These are phyloP conservation scores for Plutella xylostella DNA, from an alignment of 2,888 invertebrate genomes.

Conservation along the genomic window DNA sequence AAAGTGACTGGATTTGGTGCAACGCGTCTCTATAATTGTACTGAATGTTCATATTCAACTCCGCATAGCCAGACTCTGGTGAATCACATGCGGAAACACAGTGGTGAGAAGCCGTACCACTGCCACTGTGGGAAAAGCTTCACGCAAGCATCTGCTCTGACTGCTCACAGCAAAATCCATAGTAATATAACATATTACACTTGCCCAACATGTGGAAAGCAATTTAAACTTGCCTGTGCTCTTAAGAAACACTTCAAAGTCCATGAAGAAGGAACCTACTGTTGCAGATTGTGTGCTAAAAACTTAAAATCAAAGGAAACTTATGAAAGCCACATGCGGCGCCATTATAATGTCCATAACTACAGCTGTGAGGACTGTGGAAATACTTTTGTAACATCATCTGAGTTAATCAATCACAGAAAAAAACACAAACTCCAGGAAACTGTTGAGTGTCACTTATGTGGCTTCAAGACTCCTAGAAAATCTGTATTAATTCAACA, in stretches of 20 bases:
- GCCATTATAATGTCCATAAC: slow-evolving; percentile 56
- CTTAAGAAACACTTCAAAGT: slow-evolving; percentile 51
- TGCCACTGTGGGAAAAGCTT: slow-evolving; percentile 60
- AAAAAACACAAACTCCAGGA: slow-evolving; percentile 42
- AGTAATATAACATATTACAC: slow-evolving; percentile 44
- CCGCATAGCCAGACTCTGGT: slow-evolving; percentile 58
- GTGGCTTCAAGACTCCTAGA: slow-evolving; percentile 50
- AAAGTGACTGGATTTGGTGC: slow-evolving; percentile 49
- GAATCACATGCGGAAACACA: slow-evolving; percentile 55
- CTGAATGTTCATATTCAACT: slow-evolving; percentile 49
- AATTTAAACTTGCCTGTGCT: slow-evolving; percentile 57
- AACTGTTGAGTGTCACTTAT: slow-evolving; percentile 47
- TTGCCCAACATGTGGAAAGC: slow-evolving; percentile 55
- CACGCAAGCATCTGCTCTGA: slow-evolving; percentile 51
- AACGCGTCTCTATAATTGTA: slow-evolving; percentile 47
- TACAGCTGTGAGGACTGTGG: slow-evolving; percentile 63
- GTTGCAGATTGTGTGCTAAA: slow-evolving; percentile 52
- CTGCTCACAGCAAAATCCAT: slow-evolving; percentile 54
- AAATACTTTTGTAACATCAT: slow-evolving; percentile 52
- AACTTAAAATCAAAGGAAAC: slow-evolving; percentile 47
- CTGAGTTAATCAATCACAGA: slow-evolving; percentile 54
- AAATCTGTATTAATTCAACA: slow-evolving; percentile 52
- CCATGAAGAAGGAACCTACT: slow-evolving; percentile 41
- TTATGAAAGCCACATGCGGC: slow-evolving; percentile 45
- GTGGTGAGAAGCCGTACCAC: slow-evolving; percentile 50